These are phyloP conservation scores for Cheilinus undulatus DNA, from an alignment of 2,113 vertebrate species.

Conservation along the genomic window DNA sequence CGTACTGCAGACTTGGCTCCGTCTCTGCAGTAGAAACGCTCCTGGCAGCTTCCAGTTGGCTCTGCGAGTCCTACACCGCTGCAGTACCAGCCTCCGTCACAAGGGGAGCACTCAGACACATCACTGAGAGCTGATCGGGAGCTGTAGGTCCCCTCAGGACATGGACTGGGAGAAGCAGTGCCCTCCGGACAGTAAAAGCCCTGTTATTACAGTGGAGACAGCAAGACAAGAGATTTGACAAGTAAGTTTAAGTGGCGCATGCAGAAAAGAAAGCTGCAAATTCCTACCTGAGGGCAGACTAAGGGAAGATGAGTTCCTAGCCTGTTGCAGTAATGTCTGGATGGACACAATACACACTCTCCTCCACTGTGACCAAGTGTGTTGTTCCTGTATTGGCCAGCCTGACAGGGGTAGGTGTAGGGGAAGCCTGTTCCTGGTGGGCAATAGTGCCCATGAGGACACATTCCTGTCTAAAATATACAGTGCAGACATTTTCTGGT, in stretches of 20 bases:
- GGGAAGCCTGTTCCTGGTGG: conserved; percentile 87
- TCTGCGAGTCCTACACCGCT: conserved; percentile 78
- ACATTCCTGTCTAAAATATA: conserved; percentile 85
- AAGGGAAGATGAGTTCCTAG: conserved; percentile 81
- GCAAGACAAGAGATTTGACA: not conserved
- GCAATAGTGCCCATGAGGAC: conserved; percentile 88
- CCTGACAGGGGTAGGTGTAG: conserved; percentile 85
- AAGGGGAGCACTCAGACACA: conserved; percentile 80
- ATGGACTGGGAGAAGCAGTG: conserved; percentile 83
- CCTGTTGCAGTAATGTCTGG: conserved; percentile 84
- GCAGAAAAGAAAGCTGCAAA: not conserved
- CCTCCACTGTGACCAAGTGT: conserved; percentile 75
- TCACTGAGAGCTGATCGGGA: conserved; percentile 73
- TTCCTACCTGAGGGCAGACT: conserved; percentile 84
- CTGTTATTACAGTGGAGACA: conserved; percentile 65
- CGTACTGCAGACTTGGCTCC: conserved; percentile 86
- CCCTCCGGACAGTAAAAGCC: conserved; percentile 87
- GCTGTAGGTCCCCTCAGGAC: conserved; percentile 87
- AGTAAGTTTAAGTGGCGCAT: not conserved
- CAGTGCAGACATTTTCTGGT: too few relatives aligned
- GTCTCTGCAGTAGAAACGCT: conserved; percentile 88
- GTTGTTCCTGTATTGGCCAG: conserved; percentile 86
- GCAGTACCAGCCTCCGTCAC: conserved; percentile 87
- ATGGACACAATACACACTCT: conserved; percentile 82
- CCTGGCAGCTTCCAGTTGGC: conserved; percentile 84